Base-by-base conservation (phyloP, 2,888 invertebrate genomes). In the Cinara cedri region DNA sequence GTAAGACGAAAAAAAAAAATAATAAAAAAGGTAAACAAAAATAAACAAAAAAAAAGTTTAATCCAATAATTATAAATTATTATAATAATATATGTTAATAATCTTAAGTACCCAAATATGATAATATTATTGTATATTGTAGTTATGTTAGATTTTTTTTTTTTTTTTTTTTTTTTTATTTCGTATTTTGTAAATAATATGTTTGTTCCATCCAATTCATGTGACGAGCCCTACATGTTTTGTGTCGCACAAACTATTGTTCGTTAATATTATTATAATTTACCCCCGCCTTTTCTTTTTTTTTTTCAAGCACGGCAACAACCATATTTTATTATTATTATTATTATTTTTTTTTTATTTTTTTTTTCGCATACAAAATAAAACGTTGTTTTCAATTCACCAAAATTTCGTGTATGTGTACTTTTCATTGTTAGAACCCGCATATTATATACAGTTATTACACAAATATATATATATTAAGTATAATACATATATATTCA, bases 131-230 rank as follows among this genome's bases (percentile, higher is more conserved):
- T 44, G 6, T 54, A n/a, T n/a, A 49, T 51, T 42, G 34, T 74
- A 42, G 14, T 60, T 19, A 24, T 21, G 19, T 19, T 34, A 51
- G 63, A 60, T 26, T 49, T 13, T 46, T 11, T 11, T 13, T 19
- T 1, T 3, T 26, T 26, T 54, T 65, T 26, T 24, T 46, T 66
- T 34, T 70, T 57, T 68, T 78, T 21, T 54, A 26, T 19, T 78
- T 57, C 13, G 4, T 57, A 16, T 78, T 24, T 57, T 76, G 42
- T 57, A 68, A 66, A 44, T 51, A 44, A 51, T 60, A 49, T 42
- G 78, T 78, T 78, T 78, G 78, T 78, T 34, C 34, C 78, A 78
- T 24, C 70, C 78, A 78, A 78, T 78, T 68, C 78, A 78, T 62
- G 78, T 78, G 70, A 51, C 70, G 78, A 78, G 78, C 78, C 78